phyloP scores from a whole-genome alignment of 2,797 vertebrate species.

The Coregonus ussuriensis region DNA sequence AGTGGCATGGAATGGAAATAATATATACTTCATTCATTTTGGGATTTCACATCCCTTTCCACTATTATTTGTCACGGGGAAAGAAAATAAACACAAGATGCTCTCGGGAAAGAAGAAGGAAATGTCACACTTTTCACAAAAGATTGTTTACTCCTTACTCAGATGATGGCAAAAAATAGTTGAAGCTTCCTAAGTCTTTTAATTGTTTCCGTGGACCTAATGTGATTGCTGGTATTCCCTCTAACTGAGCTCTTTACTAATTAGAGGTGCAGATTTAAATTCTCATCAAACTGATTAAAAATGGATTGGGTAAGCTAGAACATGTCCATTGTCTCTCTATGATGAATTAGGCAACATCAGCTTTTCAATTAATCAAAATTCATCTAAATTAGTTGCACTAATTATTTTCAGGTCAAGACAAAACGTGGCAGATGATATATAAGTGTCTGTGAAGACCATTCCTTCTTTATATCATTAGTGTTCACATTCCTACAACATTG shows the following conservation, averaged over 20 bases:
- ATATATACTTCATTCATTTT: not conserved
- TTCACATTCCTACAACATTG: not conserved
- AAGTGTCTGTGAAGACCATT: not conserved
- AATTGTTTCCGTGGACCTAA: not conserved
- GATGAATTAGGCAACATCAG: not conserved
- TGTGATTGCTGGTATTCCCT: not conserved
- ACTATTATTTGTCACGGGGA: not conserved
- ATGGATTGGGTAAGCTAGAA: not conserved
- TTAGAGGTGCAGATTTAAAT: not conserved
- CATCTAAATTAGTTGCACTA: not conserved
- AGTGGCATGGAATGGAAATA: not conserved
- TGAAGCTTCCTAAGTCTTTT: not conserved
- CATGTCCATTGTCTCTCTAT: not conserved
- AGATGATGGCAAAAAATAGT: not conserved
- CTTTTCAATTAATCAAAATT: not conserved
- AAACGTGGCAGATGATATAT: not conserved
- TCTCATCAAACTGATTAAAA: conserved; percentile 12
- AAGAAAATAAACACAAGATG: not conserved
- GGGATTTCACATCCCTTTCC: too few species aligned
- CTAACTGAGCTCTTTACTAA: not conserved
- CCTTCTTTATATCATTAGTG: not conserved
- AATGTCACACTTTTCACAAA: not conserved
- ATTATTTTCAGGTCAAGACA: not conserved
- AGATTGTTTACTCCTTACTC: not conserved
- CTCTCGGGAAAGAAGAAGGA: not conserved